Base-by-base conservation (phyloP, 2,797 vertebrate genomes). In the Caiman crocodilus region DNA sequence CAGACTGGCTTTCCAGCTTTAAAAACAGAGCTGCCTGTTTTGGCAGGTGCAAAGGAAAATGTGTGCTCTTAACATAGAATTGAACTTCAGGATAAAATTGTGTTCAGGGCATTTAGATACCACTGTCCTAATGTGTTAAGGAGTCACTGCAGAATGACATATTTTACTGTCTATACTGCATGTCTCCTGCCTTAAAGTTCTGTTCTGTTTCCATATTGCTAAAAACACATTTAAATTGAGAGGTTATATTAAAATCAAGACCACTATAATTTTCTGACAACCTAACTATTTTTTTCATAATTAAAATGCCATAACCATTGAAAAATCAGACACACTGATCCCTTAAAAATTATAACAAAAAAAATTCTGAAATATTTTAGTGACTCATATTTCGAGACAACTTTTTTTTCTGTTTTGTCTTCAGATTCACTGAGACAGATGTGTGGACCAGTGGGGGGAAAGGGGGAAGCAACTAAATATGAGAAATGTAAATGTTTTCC, bases 401-500 rank as follows among this genome's bases (percentile, higher is more conserved):
- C 30, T 64, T 90, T n/a, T 87, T 6, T n/a, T 57, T 13, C 10
- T 42, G 67, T 89, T 91, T 76, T 78, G 77, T 61, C 97, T 97
- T 85, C 87, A 69, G 65, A 5, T 94, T 59, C 58, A 63, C 42
- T 75, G 80, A 88, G 64, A 6, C 71, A 96, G 92, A 92, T 69
- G 59, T 50, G 42, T 50, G 42, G 42, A 50, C 42, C 42, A 50
- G 76, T 95, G 60, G 92, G 9, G 69, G 76, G 92, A 92, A 71
- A 88, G 76, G 84, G 84, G 90, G 90, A 5, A 94, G 28, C 14
- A 95, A 89, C 94, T 92, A 94, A 94, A 96, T 87, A 93, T 61
- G 86, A 91, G 89, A 93, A 95, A 95, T 89, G 87, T 93, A 95
- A 95, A 93, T 95, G 76, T 26, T 95, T 96, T 94, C 94, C 91